phyloP scores from a whole-genome alignment of 1,140 invertebrate genomes.

The Whitmania pigra region DNA sequence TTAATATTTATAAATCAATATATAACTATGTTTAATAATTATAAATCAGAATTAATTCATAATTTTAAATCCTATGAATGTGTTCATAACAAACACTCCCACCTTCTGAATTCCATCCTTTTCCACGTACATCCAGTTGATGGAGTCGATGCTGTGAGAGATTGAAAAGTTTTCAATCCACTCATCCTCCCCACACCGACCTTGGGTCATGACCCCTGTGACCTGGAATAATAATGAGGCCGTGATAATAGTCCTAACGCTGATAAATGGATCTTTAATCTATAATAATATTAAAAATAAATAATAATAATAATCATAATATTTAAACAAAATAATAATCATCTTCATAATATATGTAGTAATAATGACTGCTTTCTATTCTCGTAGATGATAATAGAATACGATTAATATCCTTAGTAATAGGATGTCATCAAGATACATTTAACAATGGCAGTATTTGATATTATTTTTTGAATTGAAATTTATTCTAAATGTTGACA shows the following conservation, averaged over 20 bases:
- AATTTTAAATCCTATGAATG: too few species aligned
- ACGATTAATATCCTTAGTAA: not conserved
- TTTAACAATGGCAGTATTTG: slow-evolving; percentile 29
- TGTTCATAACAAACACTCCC: slow-evolving; percentile 4
- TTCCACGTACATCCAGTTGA: slow-evolving; percentile 36
- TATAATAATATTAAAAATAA: not conserved
- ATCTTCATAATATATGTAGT: too few species aligned
- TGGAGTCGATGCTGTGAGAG: slow-evolving; percentile 39
- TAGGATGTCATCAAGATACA: not conserved
- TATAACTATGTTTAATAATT: too few species aligned
- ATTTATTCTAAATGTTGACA: too few species aligned
- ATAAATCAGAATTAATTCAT: too few species aligned
- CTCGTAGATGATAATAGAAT: too few species aligned
- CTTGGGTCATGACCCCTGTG: slow-evolving; percentile 38
- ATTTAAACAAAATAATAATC: too few species aligned
- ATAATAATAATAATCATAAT: slow-evolving; percentile 8
- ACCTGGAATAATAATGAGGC: not conserved
- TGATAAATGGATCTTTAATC: not conserved
- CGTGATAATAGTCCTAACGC: not conserved
- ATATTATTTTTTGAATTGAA: too few species aligned
- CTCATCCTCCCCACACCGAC: slow-evolving; percentile 36
- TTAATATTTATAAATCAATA: too few species aligned
- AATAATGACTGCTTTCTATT: too few species aligned
- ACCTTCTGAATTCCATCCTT: slow-evolving; percentile 38
- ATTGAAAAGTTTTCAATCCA: slow-evolving; percentile 38